Percentiles rank a stretch among this genome's conserved stretches.
Conservation (phyloP, 2,888 invertebrate species). For the Tetragnatha montana region DNA sequence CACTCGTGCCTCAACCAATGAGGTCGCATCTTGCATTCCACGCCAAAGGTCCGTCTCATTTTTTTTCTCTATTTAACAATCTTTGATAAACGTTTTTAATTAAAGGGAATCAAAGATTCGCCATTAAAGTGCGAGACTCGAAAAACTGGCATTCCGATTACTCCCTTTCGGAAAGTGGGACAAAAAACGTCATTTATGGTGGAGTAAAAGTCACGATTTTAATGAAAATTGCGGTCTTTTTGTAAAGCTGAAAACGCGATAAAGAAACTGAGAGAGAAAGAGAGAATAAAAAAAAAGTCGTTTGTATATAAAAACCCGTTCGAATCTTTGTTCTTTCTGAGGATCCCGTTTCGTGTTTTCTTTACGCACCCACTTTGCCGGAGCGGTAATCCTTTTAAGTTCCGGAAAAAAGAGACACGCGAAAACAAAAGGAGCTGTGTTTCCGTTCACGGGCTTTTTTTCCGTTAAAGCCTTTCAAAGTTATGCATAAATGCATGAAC, state of each 20-base stretch:
- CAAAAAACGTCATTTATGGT: neutral
- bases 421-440: conserved; percentile 2
- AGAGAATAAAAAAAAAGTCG: conserved; percentile 22
- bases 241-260: conserved; percentile 27
- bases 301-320: neutral
- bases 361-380: neutral
- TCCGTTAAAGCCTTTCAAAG: neutral
- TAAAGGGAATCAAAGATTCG: conserved; percentile 43
- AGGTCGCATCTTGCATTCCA: conserved; percentile 31
- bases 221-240: conserved; percentile 49
- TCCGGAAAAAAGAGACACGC: neutral
- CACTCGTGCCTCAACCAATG: neutral
- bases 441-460: conserved; percentile 5
- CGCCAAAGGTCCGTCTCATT: conserved; percentile 9
- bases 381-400: conserved; percentile 49
- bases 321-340: conserved; percentile 12
- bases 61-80: conserved; percentile 12
- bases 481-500: conserved; percentile 28
- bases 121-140: conserved; percentile 35
- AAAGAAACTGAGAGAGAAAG: neutral
- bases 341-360: conserved; percentile 19
- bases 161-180: neutral
- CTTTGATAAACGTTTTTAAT: conserved; percentile 57
- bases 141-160: conserved; percentile 50
- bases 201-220: conserved; percentile 39